Conservation (phyloP, 2,113 vertebrate genomes). For the Acanthisitta chloris region DNA sequence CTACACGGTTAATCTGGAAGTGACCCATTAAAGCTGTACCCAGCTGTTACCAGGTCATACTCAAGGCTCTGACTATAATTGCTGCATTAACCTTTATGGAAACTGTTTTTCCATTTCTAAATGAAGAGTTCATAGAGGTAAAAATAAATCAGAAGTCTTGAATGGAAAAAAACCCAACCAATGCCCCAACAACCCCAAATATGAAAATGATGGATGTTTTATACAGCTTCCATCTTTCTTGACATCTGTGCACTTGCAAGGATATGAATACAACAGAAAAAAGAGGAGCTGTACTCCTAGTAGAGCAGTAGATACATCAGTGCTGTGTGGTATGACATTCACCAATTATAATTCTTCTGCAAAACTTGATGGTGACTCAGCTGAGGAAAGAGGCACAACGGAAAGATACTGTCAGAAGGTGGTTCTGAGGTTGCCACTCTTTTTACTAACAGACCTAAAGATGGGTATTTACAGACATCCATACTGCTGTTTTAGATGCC, state of each 20-base stretch:
- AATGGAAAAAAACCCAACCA: neutral
- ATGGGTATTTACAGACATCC: neutral
- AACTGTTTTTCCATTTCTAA: constrained; percentile 9
- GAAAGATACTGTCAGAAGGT: neutral
- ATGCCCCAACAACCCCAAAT: neutral
- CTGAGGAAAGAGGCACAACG: neutral
- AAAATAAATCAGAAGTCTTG: neutral
- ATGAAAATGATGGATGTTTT: neutral
- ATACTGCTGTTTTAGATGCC: neutral
- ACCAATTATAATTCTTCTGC: neutral
- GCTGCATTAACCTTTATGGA: constrained; percentile 29
- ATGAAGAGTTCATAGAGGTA: neutral
- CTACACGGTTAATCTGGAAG: constrained; percentile 39
- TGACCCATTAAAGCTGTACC: constrained; percentile 25
- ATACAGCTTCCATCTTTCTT: neutral
- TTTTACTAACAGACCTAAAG: neutral
- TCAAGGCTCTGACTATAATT: constrained; percentile 26
- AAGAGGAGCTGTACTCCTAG: neutral
- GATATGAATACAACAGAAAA: neutral
- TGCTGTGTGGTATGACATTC: neutral
- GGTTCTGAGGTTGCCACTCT: neutral
- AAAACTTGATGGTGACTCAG: neutral
- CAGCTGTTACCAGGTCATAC: constrained; percentile 20
- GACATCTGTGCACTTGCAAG: neutral
- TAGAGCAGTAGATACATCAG: too few relatives aligned